Evolutionary conservation across 2,113 vertebrate species (phyloP).

Genomic region (Pelvicachromis taeniatus): DNA sequence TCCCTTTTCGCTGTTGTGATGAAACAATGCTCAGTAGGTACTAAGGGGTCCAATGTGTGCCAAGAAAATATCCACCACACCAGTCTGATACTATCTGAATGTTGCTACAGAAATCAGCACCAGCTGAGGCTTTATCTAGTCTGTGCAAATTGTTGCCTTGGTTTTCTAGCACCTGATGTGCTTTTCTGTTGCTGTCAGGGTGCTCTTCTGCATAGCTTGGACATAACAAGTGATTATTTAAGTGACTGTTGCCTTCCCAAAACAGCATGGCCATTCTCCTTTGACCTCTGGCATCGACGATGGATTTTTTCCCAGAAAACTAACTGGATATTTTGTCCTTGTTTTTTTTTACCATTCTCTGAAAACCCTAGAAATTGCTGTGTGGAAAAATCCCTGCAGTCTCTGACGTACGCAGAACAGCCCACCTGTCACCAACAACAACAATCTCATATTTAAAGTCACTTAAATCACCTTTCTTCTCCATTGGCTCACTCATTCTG

Average conservation of each 20-base stretch:
- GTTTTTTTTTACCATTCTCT: neutral
- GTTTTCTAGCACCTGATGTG: neutral
- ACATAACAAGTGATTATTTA: neutral
- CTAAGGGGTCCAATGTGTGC: neutral
- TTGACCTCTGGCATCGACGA: neutral
- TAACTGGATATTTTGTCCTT: neutral
- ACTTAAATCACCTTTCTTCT: neutral
- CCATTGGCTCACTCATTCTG: neutral
- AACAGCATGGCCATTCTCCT: neutral
- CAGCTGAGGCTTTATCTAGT: neutral
- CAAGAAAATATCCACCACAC: neutral
- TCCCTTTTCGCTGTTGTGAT: neutral
- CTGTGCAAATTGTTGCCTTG: neutral
- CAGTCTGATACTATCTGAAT: neutral
- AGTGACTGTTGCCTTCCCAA: neutral
- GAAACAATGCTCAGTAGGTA: neutral
- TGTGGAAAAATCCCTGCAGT: neutral
- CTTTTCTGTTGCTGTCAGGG: neutral
- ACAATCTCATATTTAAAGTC: neutral
- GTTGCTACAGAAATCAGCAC: neutral
- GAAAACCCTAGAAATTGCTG: neutral
- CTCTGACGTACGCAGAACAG: neutral
- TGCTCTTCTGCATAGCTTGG: neutral
- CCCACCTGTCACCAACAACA: neutral
- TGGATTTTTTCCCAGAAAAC: neutral